Base-by-base conservation (phyloP, 1,140 invertebrate species). In the Agrypnia vestita region DNA sequence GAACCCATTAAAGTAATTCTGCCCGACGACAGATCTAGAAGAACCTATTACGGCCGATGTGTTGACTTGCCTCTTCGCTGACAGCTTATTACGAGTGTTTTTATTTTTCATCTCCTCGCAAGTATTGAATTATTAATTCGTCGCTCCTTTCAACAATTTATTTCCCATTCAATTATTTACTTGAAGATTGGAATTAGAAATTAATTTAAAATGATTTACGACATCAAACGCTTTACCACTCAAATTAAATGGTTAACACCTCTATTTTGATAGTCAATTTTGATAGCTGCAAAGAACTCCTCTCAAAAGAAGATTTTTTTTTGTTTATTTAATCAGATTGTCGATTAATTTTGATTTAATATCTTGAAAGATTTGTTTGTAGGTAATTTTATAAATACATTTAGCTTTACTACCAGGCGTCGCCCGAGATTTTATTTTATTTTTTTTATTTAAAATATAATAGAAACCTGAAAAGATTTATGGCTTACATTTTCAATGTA, bases 1-100 rank as follows among this genome's bases (percentile, higher is more conserved):
- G 56, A 19, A 15, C 15, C 56, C n/a, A 13, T 19, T 61, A 61
- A 61, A 15, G 56, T 61, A 61, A 61, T 61, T 61, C 56, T 61
- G 13, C 12, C 17, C 19, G 56, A 4, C 56, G 56, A 61, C 19
- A 1, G 56, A 15, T 61, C 49, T 12, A 51, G n/a, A 13, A 51
- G 49, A 3, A 61, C 56, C 10, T 61, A 15, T 15, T 61, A 61
- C 19, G 0, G n/a, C 13, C 15, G 56, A 61, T 21, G 25, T 35
- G 25, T 35, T 35, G 56, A 21, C n/a, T 61, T 19, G 56, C 17
- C 56, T 61, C 56, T 15, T 13, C 4, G 56, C 56, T 61, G 17
- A 61, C 17, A n/a, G 17, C 56, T 61, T 61, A 15, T 15, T 10
- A 61, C 1, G 3, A 61, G 12, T 61, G n/a, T 61, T 61, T 10